These are phyloP conservation scores for Notolepis coatsorum DNA, from an alignment of 2,797 vertebrate genomes.

Conservation along the genomic window DNA sequence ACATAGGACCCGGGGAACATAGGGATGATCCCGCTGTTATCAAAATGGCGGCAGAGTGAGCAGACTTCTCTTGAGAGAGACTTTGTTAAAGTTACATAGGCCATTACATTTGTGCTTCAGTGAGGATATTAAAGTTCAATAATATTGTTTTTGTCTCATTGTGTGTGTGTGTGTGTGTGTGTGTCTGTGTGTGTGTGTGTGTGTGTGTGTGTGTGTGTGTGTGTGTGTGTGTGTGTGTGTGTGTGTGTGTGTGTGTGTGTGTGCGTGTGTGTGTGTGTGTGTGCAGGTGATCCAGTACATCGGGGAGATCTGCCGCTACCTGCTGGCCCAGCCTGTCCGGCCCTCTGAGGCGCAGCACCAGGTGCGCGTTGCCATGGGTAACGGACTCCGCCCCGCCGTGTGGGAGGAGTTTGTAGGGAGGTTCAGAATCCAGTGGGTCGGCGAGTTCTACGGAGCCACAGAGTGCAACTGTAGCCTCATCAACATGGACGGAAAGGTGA, in stretches of 20 bases:
- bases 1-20: too few relatives aligned
- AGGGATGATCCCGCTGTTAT: too few relatives aligned
- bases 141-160: too few relatives aligned
- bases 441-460: constrained; percentile 92
- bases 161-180: neutral
- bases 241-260: neutral
- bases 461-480: constrained; percentile 95
- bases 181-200: neutral
- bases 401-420: constrained; percentile 89
- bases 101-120: too few relatives aligned
- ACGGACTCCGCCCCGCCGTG: constrained; percentile 85
- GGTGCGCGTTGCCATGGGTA: constrained; percentile 88
- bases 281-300: constrained; percentile 90
- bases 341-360: constrained; percentile 78
- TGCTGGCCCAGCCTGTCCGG: constrained; percentile 83
- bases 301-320: constrained; percentile 91
- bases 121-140: too few relatives aligned
- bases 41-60: too few relatives aligned
- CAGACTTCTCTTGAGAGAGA: too few relatives aligned
- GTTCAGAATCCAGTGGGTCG: constrained; percentile 83
- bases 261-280: neutral
- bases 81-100: too few relatives aligned
- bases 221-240: too few relatives aligned
- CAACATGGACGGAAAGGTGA: constrained; percentile 91
- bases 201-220: neutral